Percentiles rank a stretch among this genome's conserved stretches.
Conservation (phyloP, 2,113 vertebrate species). For the Sander lucioperca region DNA sequence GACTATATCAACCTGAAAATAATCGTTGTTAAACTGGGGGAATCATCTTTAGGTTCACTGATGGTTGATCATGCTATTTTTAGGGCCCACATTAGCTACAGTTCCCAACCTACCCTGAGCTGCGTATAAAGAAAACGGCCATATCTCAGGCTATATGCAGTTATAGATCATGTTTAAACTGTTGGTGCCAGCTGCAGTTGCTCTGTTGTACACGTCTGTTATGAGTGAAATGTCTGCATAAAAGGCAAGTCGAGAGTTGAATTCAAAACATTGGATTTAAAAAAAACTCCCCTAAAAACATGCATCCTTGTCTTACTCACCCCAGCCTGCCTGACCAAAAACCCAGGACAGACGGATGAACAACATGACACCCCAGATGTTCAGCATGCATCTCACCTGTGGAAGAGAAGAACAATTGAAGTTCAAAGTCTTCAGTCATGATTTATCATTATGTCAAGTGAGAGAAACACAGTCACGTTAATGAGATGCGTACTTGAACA, state of each 20-base stretch:
- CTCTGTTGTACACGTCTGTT: background rate
- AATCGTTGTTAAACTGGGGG: background rate
- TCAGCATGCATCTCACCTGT: slow-evolving; percentile 98
- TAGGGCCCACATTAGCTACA: background rate
- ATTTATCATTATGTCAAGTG: slow-evolving; percentile 1
- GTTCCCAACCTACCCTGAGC: background rate
- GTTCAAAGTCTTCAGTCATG: background rate
- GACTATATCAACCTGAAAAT: slow-evolving; percentile 1
- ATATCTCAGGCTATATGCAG: slow-evolving; percentile 21
- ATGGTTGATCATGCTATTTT: background rate
- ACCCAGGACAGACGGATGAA: slow-evolving; percentile 99
- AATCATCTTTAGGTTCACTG: background rate
- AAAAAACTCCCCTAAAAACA: background rate
- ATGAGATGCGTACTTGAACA: background rate
- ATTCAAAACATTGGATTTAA: background rate
- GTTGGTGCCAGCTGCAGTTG: background rate
- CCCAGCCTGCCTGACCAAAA: slow-evolving; percentile 96
- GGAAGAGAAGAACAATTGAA: slow-evolving; percentile 39
- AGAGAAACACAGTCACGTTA: background rate
- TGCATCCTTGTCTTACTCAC: slow-evolving; percentile 79
- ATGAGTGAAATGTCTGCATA: slow-evolving; percentile 1
- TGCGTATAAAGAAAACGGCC: background rate
- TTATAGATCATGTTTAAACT: slow-evolving; percentile 35
- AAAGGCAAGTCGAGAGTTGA: background rate
- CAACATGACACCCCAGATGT: slow-evolving; percentile 99